Evolutionary conservation across 2,888 invertebrate genomes (phyloP), one percentile per base, ranked within the genome.

Genomic region (Apodemia mormo): DNA sequence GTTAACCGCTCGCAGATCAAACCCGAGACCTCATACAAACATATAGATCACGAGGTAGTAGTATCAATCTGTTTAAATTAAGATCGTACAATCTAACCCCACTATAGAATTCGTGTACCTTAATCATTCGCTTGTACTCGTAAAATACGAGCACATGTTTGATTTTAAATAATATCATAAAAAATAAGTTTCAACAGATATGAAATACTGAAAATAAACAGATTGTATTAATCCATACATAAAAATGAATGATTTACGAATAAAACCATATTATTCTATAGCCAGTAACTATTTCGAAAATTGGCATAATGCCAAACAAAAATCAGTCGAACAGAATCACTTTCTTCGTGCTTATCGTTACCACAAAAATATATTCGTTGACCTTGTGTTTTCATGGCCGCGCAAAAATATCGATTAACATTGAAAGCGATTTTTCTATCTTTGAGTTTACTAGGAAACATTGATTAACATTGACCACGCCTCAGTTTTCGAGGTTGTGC

Each of bases 321-420:
- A 80, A 80, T 82, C 77, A 77, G 77, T 81, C 83, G 85, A 88
- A 90, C 81, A 82, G 79, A 88, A 90, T 91, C 89, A 90, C 90
- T 92, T 92, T 92, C 88, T 88, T 88, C 85, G 79, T 82, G 82
- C 81, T 86, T 88, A 89, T 88, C 86, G 85, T 85, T 83, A 79
- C 82, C 80, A 85, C 85, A 87, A 87, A 82, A 86, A 88, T 87
- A 87, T 82, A 87, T 82, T 82, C 80, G 75, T 73, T 80, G 88
- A 85, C 92, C 92, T 92, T 92, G 90, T 85, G 80, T 83, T 77
- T 87, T 89, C 92, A 91, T 81, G 90, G 92, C 81, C 90, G 85
- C 81, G 89, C 90, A 89, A 91, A 92, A 92, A 92, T 92, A 92
- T 88, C 89, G 86, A 88, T 85, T 90, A 89, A 90, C 90, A 91